phyloP scores from a whole-genome alignment of 2,888 invertebrate genomes.

The Pheosia gnoma region DNA sequence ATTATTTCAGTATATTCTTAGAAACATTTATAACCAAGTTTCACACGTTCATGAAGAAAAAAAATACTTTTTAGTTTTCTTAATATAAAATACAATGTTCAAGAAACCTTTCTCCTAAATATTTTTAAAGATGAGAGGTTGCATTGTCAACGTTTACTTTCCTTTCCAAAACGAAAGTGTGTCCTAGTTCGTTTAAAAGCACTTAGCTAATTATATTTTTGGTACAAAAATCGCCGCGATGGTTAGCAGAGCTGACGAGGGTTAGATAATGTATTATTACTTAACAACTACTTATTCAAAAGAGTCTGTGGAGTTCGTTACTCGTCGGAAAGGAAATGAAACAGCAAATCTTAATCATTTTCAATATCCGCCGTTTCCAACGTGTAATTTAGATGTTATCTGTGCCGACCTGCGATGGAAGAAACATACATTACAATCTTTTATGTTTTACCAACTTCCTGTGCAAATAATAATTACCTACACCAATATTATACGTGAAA shows the following conservation, averaged over 20 bases:
- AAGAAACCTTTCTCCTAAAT: slow-evolving; percentile 47
- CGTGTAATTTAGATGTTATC: slow-evolving; percentile 5
- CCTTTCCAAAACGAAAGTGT: slow-evolving; percentile 74
- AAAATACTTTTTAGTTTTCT: slow-evolving; percentile 34
- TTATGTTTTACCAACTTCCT: slow-evolving; percentile 3
- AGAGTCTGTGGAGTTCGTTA: background rate
- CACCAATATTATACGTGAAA: slow-evolving; percentile 1
- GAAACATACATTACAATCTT: slow-evolving; percentile 1
- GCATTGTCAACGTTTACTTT: slow-evolving; percentile 66
- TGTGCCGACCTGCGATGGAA: slow-evolving; percentile 4
- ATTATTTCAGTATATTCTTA: too few species aligned
- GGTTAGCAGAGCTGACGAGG: slow-evolving; percentile 2
- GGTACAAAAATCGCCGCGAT: slow-evolving; percentile 51
- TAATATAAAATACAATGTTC: slow-evolving; percentile 33
- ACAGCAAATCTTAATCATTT: slow-evolving; percentile 5
- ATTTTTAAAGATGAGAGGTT: slow-evolving; percentile 53
- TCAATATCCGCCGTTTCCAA: slow-evolving; percentile 6
- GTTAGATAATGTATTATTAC: slow-evolving; percentile 17
- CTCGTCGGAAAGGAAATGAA: slow-evolving; percentile 5
- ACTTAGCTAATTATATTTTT: slow-evolving; percentile 55
- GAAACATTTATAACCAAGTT: background rate
- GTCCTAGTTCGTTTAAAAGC: slow-evolving; percentile 66
- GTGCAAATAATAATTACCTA: slow-evolving; percentile 5
- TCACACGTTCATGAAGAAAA: slow-evolving; percentile 1
- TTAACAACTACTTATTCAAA: slow-evolving; percentile 15